Base-by-base conservation (phyloP, 2,113 vertebrate species). In the Ramphastos sulfuratus region DNA sequence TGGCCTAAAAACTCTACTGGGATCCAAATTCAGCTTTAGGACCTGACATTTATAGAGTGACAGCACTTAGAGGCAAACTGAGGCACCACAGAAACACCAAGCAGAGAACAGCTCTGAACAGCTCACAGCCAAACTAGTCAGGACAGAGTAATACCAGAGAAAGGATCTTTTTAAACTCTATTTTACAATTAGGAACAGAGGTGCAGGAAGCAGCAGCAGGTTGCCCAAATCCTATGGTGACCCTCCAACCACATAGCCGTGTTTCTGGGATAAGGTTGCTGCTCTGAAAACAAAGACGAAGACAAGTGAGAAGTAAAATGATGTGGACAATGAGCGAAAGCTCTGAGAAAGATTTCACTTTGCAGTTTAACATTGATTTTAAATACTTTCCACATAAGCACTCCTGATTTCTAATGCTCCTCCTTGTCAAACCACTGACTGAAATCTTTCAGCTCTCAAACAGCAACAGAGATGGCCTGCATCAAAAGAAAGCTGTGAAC, bases 191-290 rank as follows among this genome's bases (percentile, higher is more conserved):
- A 44, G 37, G 58, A 83, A 84, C 10, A 42, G 18, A 89, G 33
- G 8, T 50, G 8, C 44, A 75, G 19, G 14, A 87, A 89, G 48
- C 33, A 88, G 48, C 12, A 82, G 14, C 23, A 65, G 87, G 50
- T 72, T 78, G 30, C 50, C 61, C 30, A 71, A 80, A 87, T 39
- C 33, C 46, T 50, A 50, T 60, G 85, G 50, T 42, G 30, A 50
- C 44, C n/a, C 23, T 60, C 31, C 35, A 30, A 9, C 33, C 5
- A 2, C 7, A 17, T 1, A 0, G 9, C 27, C 4, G 0, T 8
- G 20, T 55, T 87, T 87, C 72, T 77, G 37, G 18, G 42, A n/a
- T 75, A 78, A 46, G 4, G 4, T 5, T 88, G 76, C 31, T 78
- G 44, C 63, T 69, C 70, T 52, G 33, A 44, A 85, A 95, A 80